Evolutionary conservation across 37 sponge, comb jelly and placozoan genomes (phyloP).

Genomic region (Cliona cf. orientalis): DNA sequence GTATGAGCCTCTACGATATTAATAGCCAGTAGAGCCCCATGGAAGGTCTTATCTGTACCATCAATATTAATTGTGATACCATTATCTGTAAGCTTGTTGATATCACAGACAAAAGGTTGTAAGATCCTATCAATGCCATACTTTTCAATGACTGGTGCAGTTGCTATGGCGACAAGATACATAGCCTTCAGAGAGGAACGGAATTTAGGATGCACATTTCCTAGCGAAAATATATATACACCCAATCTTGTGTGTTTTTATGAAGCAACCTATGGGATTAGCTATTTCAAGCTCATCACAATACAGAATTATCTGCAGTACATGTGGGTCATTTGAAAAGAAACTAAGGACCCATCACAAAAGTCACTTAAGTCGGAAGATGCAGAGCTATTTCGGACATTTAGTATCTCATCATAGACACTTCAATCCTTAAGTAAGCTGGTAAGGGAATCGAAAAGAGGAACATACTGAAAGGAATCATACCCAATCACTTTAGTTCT

Average conservation of each 20-base stretch:
- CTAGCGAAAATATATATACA: constrained; percentile 3
- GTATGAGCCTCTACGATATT: too few species aligned
- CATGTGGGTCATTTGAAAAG: background rate
- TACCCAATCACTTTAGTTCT: background rate
- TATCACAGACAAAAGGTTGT: constrained; percentile 4
- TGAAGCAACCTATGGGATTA: constrained; percentile 10
- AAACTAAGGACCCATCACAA: constrained; percentile 19
- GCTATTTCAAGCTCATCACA: constrained; percentile 39
- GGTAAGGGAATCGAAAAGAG: background rate
- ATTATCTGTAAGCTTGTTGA: background rate
- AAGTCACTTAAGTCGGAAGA: constrained; percentile 10
- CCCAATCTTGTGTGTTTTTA: constrained; percentile 11
- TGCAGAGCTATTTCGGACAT: background rate
- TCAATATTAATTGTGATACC: background rate
- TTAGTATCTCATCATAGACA: too few species aligned
- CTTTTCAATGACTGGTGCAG: background rate
- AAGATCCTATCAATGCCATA: constrained; percentile 19
- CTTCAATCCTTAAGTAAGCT: too few species aligned
- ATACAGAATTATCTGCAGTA: constrained; percentile 19
- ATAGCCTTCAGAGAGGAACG: constrained; percentile 8
- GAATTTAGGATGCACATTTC: constrained; percentile 18
- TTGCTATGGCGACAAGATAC: constrained; percentile 19
- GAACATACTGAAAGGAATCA: constrained; percentile 16
- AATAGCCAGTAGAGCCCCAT: background rate
- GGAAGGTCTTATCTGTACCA: background rate